Evolutionary conservation across 2,113 vertebrate genomes (phyloP).

Genomic region (Rhynchomys soricoides): DNA sequence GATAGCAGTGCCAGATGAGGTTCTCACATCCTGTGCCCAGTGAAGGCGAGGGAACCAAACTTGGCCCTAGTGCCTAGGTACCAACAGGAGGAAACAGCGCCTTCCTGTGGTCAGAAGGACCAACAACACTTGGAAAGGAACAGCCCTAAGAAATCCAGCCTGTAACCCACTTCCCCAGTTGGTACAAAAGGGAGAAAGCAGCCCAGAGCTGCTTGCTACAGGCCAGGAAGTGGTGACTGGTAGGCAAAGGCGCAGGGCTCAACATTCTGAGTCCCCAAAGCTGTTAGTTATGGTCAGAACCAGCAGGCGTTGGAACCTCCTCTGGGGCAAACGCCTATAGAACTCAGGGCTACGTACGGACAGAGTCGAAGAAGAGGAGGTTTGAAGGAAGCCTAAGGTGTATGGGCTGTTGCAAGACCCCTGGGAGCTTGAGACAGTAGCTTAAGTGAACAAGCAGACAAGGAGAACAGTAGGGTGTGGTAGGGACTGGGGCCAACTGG

Average conservation of each 20-base stretch:
- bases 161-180: not conserved
- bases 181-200: not conserved
- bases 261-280: not conserved
- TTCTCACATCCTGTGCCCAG: not conserved
- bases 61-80: not conserved
- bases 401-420: not conserved
- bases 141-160: not conserved
- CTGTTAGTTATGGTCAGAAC: not conserved
- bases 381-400: not conserved
- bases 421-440: not conserved
- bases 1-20: not conserved
- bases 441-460: not conserved
- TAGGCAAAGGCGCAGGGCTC: too few relatives aligned
- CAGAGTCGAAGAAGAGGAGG: not conserved
- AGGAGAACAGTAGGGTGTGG: not conserved
- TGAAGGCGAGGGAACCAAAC: not conserved
- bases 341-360: not conserved
- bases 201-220: accelerated
- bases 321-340: not conserved
- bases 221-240: accelerated
- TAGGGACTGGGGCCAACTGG: not conserved
- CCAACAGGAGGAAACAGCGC: not conserved
- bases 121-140: not conserved
- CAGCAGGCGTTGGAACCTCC: not conserved
- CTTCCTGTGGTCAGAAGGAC: not conserved